A percentile compares a stretch with the other conserved stretches of the same genome.
phyloP scores from a whole-genome alignment of 2,113 vertebrate species.

The Noctilio leporinus region DNA sequence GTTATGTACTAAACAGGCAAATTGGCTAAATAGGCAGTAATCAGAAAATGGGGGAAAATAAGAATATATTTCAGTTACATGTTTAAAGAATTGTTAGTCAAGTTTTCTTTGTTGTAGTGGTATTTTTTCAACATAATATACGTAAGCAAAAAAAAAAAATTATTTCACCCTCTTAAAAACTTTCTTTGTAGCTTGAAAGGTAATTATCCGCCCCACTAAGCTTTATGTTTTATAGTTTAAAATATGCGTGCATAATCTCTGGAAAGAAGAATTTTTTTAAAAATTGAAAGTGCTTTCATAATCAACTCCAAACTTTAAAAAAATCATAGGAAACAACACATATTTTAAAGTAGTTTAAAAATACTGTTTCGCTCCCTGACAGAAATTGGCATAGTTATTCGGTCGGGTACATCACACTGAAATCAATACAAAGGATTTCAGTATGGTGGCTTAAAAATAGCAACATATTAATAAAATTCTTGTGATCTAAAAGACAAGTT shows the following conservation, averaged over 20 bases:
- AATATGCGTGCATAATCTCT: slow-evolving; percentile 48
- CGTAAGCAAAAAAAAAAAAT: background rate
- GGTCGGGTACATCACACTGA: slow-evolving; percentile 61
- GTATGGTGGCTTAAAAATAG: slow-evolving; percentile 66
- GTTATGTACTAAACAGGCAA: background rate
- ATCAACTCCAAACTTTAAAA: slow-evolving; percentile 70
- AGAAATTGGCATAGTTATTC: slow-evolving; percentile 70
- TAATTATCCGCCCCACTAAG: background rate
- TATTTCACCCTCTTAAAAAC: background rate
- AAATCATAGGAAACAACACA: slow-evolving; percentile 72
- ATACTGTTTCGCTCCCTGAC: slow-evolving; percentile 65
- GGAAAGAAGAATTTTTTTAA: slow-evolving; percentile 54
- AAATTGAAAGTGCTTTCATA: slow-evolving; percentile 66
- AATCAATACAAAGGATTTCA: slow-evolving; percentile 73
- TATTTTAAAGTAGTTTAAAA: slow-evolving; percentile 77
- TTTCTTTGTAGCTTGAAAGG: background rate
- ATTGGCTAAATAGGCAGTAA: background rate
- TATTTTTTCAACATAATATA: background rate
- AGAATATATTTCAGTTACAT: background rate
- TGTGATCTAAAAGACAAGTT: slow-evolving; percentile 28
- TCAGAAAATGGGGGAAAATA: too few species aligned
- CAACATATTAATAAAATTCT: slow-evolving; percentile 58
- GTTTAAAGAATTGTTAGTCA: background rate
- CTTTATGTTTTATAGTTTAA: slow-evolving; percentile 40
- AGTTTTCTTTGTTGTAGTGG: background rate